Evolutionary conservation across 1,140 invertebrate species (phyloP).

Genomic region (Neoseiulus cucumeris): DNA sequence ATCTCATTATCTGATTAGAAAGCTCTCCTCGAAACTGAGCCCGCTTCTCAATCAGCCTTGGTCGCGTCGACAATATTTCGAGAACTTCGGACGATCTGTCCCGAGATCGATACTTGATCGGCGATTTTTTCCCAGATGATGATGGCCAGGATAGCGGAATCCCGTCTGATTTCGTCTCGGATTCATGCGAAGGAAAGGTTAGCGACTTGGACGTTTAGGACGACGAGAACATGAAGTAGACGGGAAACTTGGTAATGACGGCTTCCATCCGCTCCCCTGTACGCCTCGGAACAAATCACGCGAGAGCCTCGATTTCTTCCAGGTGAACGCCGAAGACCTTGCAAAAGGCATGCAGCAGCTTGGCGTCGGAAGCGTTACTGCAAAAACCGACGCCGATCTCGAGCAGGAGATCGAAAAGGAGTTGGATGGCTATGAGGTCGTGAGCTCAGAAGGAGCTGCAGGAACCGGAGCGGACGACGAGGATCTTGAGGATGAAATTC

Average conservation of each 20-base stretch:
- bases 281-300: no score
- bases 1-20: no score
- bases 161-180: slow-evolving; percentile 1
- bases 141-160: neutral
- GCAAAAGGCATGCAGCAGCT: slow-evolving; percentile 30
- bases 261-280: no score
- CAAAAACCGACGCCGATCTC: neutral
- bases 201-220: neutral
- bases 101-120: no score
- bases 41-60: no score
- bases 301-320: slow-evolving; percentile 5
- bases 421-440: slow-evolving; percentile 2
- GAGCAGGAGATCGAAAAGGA: slow-evolving; percentile 11
- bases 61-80: no score
- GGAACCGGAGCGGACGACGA: neutral
- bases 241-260: no score
- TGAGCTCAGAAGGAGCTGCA: neutral
- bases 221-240: neutral
- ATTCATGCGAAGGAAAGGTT: slow-evolving; percentile 6
- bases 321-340: slow-evolving; percentile 30
- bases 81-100: no score
- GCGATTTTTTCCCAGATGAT: neutral
- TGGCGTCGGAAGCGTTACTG: slow-evolving; percentile 20
- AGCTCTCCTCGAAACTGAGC: no score
- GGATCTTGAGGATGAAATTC: slow-evolving; percentile 2